Evolutionary conservation across 2,113 vertebrate genomes (phyloP).

Genomic region (Anser brachyrhynchus): DNA sequence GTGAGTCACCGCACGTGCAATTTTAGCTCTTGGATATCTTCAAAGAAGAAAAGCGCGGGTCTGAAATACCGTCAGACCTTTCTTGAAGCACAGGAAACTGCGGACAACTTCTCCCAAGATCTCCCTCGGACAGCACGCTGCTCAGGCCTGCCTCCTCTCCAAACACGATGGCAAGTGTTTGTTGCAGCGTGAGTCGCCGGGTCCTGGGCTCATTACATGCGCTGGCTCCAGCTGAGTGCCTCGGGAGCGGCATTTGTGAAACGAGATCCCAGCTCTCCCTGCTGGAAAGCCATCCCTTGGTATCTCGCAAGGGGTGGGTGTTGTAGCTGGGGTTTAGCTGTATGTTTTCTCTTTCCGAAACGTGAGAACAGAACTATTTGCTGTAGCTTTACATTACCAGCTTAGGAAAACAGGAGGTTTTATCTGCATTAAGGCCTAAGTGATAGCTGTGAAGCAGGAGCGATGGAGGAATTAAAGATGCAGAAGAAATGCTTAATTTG

Average conservation of each 20-base stretch:
- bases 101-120: neutral
- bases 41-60: neutral
- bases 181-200: rapidly evolving
- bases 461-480: neutral
- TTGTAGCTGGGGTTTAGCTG: neutral
- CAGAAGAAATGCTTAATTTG: neutral
- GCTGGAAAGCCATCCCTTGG: neutral
- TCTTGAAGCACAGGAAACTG: neutral
- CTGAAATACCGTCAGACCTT: neutral
- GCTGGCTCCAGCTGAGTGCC: rapidly evolving
- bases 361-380: neutral
- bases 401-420: neutral
- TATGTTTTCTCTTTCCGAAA: neutral
- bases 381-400: neutral
- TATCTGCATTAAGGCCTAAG: neutral
- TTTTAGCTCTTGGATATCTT: neutral
- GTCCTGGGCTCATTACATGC: rapidly evolving
- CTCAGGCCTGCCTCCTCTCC: neutral
- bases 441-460: neutral
- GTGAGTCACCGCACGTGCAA: neutral
- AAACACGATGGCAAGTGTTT: rapidly evolving
- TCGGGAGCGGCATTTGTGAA: rapidly evolving
- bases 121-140: rapidly evolving
- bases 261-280: rapidly evolving
- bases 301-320: neutral